Evolutionary conservation across 2,888 invertebrate species (phyloP).

Genomic region (Lamproptera curius): DNA sequence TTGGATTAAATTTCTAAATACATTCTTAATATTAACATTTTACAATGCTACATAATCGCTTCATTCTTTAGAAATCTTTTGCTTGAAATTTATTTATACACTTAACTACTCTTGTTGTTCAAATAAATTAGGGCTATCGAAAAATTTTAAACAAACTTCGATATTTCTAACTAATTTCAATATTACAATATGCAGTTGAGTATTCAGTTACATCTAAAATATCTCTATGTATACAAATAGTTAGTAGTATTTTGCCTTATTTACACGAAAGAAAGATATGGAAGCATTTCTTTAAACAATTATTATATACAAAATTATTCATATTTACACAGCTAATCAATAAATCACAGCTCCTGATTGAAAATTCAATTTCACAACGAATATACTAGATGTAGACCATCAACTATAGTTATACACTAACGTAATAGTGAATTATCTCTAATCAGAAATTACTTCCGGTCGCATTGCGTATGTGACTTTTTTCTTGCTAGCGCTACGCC

Average conservation of each 20-base stretch:
- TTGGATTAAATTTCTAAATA: too few relatives aligned
- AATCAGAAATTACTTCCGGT: constrained; percentile 51
- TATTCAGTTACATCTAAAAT: constrained; percentile 10
- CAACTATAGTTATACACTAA: constrained; percentile 1
- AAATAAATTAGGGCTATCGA: not conserved
- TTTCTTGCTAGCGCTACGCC: constrained; percentile 41
- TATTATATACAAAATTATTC: constrained; percentile 35
- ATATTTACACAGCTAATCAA: constrained; percentile 56
- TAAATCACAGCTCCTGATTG: constrained; percentile 74
- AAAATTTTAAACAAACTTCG: too few relatives aligned
- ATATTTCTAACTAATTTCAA: not conserved
- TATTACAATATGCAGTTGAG: constrained; percentile 7
- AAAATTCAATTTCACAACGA: constrained; percentile 32
- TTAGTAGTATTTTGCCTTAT: constrained; percentile 52
- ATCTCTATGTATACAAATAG: constrained; percentile 23
- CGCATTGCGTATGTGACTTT: constrained; percentile 62
- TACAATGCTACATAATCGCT: too few relatives aligned
- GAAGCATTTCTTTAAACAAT: constrained; percentile 14
- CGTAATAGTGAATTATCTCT: constrained; percentile 23
- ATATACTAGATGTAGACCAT: constrained; percentile 20
- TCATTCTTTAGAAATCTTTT: too few relatives aligned
- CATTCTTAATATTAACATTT: too few relatives aligned
- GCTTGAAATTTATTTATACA: too few relatives aligned
- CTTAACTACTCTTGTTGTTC: not conserved
- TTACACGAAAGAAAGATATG: constrained; percentile 2